phyloP scores from a whole-genome alignment of 2,797 vertebrate genomes.

The Typhlichthys subterraneus region DNA sequence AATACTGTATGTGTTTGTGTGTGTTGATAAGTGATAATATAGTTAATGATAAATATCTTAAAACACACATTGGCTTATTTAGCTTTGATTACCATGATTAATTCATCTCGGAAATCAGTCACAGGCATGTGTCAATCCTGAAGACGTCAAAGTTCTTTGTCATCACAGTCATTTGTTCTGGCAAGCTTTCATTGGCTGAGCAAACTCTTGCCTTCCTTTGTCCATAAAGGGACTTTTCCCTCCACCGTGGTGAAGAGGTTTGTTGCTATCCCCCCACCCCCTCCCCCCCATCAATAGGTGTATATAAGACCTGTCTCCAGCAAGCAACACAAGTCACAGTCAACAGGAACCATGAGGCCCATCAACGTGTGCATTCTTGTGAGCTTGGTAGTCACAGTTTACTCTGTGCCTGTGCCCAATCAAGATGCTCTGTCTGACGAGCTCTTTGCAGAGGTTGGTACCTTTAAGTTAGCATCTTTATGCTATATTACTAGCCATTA shows the following conservation, averaged over 20 bases:
- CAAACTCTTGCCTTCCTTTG: slow-evolving; percentile 37
- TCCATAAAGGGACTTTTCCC: slow-evolving; percentile 35
- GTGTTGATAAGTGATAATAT: not conserved
- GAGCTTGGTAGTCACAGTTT: slow-evolving; percentile 48
- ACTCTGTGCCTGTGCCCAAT: slow-evolving; percentile 45
- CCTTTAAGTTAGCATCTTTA: not conserved
- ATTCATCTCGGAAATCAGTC: not conserved
- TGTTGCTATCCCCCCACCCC: slow-evolving; percentile 54
- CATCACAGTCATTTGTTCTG: not conserved
- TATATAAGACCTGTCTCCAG: slow-evolving; percentile 54
- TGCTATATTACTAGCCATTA: not conserved
- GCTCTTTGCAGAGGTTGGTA: slow-evolving; percentile 65
- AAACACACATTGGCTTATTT: too few relatives aligned
- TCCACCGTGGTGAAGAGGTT: slow-evolving; percentile 18
- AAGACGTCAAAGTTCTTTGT: not conserved
- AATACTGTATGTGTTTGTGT: not conserved
- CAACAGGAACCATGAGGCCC: slow-evolving; percentile 61
- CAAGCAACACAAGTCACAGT: slow-evolving; percentile 21
- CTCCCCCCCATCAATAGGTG: not conserved
- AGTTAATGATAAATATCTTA: too few relatives aligned
- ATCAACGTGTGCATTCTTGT: slow-evolving; percentile 59
- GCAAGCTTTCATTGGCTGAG: slow-evolving; percentile 19
- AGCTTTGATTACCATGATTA: too few relatives aligned
- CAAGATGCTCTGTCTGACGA: slow-evolving; percentile 41
- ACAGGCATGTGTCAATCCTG: not conserved